Evolutionary conservation across 2,797 vertebrate genomes (phyloP).

Genomic region (Sebastes minor): DNA sequence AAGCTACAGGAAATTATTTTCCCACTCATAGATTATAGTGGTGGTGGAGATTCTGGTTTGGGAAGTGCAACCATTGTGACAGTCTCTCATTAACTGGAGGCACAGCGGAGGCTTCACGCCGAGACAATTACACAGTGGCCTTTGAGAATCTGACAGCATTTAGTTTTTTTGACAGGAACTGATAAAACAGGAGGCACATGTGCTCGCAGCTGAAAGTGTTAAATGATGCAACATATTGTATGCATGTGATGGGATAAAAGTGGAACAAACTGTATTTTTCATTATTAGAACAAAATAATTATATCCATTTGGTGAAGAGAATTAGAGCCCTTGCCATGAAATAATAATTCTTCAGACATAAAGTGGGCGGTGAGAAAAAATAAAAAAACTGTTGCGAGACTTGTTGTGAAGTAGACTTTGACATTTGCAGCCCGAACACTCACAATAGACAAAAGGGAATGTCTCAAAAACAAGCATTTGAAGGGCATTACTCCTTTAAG

Average conservation of each 20-base stretch:
- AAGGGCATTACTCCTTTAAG: conserved; percentile 7
- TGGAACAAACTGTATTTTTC: not conserved
- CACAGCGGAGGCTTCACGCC: conserved; percentile 39
- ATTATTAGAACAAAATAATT: not conserved
- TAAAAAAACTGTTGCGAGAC: conserved; percentile 4
- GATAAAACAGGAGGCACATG: conserved; percentile 24
- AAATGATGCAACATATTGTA: not conserved
- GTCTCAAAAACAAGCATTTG: conserved; percentile 13
- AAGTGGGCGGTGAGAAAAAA: conserved; percentile 19
- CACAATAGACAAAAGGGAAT: not conserved
- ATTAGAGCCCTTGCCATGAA: not conserved
- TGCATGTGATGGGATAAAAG: not conserved
- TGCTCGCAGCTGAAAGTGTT: not conserved
- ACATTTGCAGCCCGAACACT: conserved; percentile 4
- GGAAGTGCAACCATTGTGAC: conserved; percentile 51
- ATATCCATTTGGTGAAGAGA: not conserved
- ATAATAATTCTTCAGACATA: conserved; percentile 25
- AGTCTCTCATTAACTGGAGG: conserved; percentile 68
- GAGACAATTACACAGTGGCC: conserved; percentile 62
- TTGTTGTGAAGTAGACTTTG: conserved; percentile 19
- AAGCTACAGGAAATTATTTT: conserved; percentile 55
- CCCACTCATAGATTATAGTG: conserved; percentile 59
- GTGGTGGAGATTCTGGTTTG: conserved; percentile 52
- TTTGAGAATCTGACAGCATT: conserved; percentile 33
- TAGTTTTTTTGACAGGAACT: conserved; percentile 23